Percentiles rank a stretch among this genome's conserved stretches.
Conservation (phyloP, 2,797 vertebrate genomes). For the Anguilla pacifica region DNA sequence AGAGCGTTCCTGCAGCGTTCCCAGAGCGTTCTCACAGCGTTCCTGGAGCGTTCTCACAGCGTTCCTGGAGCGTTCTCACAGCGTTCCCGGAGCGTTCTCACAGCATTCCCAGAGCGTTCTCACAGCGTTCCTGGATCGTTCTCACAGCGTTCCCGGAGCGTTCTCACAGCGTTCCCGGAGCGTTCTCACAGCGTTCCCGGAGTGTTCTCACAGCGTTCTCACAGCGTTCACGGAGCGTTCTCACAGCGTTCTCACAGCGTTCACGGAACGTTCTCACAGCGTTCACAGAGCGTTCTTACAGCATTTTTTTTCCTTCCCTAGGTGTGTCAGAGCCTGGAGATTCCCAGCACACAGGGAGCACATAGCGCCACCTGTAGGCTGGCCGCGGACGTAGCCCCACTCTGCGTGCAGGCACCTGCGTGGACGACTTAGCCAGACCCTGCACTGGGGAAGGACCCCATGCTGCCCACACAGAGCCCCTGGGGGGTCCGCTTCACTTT, state of each 20-base stretch:
- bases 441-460: conserved; percentile 48
- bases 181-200: too few relatives aligned
- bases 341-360: conserved; percentile 69
- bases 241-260: too few relatives aligned
- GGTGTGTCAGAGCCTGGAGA: conserved; percentile 72
- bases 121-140: too few relatives aligned
- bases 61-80: fast-evolving
- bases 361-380: conserved; percentile 68
- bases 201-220: too few relatives aligned
- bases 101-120: too few relatives aligned
- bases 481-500: conserved; percentile 36
- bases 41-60: too few relatives aligned
- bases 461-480: background rate
- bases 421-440: conserved; percentile 62
- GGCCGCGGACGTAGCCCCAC: conserved; percentile 57
- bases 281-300: too few relatives aligned
- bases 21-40: too few relatives aligned
- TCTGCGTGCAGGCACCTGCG: conserved; percentile 58
- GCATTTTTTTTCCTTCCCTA: conserved; percentile 49
- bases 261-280: too few relatives aligned
- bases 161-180: too few relatives aligned
- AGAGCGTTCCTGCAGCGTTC: background rate
- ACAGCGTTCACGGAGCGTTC: too few relatives aligned
- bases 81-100: fast-evolving
- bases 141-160: too few relatives aligned